phyloP scores from a whole-genome alignment of 1,140 invertebrate species.

The Philotrypesis tridentata region DNA sequence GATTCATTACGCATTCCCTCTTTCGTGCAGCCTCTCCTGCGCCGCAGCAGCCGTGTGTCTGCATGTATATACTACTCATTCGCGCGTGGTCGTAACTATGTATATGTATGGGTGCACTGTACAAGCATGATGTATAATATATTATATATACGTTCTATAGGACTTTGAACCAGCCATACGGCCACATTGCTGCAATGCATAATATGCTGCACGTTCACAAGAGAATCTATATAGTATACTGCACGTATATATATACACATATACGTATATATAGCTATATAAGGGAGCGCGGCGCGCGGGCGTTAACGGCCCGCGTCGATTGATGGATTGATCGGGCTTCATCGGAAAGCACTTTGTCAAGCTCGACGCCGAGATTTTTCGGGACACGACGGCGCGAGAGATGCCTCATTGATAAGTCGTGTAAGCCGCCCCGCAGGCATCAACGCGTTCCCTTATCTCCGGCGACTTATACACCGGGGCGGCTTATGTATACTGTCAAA shows the following conservation, averaged over 20 bases:
- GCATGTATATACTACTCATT: too few species aligned
- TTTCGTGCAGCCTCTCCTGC: neutral
- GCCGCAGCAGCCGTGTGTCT: too few species aligned
- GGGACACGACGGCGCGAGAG: neutral
- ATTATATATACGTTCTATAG: neutral
- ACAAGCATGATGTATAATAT: too few species aligned
- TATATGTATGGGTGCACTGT: neutral
- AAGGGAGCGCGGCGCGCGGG: too few species aligned
- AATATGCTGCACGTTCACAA: too few species aligned
- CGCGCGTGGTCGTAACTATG: neutral
- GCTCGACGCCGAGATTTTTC: neutral
- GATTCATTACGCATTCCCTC: neutral
- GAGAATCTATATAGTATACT: too few species aligned
- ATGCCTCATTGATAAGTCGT: conserved; percentile 29
- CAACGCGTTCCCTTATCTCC: neutral
- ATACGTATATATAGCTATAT: too few species aligned
- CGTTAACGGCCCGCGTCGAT: neutral
- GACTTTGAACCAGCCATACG: neutral
- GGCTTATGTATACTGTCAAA: too few species aligned
- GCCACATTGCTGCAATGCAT: too few species aligned
- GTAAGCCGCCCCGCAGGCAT: too few species aligned
- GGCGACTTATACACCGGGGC: too few species aligned
- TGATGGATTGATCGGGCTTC: neutral
- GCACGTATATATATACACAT: neutral
- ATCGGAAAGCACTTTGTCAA: conserved; percentile 12